Percentiles rank a stretch among this genome's conserved stretches.
These are phyloP conservation scores for Ophiodon elongatus DNA, from an alignment of 2,113 vertebrate genomes.

Conservation along the genomic window DNA sequence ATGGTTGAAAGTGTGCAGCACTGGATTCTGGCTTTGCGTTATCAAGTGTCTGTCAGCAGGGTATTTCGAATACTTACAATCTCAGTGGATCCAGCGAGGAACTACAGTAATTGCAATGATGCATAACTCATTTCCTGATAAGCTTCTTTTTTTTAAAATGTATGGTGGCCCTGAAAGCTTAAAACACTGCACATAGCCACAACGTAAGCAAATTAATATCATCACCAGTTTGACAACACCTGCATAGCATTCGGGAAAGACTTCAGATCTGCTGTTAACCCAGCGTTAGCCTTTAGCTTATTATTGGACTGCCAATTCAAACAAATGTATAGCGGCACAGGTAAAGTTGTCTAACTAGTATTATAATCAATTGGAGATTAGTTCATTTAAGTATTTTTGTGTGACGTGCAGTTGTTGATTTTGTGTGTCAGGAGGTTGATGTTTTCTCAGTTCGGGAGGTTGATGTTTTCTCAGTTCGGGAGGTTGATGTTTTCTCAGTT, in stretches of 20 bases:
- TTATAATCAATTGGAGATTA: neutral
- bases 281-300: neutral
- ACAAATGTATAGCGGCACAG: neutral
- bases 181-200: neutral
- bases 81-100: neutral
- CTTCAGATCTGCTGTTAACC: neutral
- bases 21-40: neutral
- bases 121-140: neutral
- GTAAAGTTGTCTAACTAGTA: too few relatives aligned
- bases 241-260: neutral
- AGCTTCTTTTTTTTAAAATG: neutral
- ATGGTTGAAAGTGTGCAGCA: neutral
- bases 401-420: too few relatives aligned
- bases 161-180: neutral
- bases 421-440: too few relatives aligned
- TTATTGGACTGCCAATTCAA: neutral
- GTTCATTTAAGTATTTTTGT: too few relatives aligned
- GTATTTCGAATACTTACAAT: neutral
- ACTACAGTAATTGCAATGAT: neutral
- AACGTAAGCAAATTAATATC: neutral
- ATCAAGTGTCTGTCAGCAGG: neutral
- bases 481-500: neutral
- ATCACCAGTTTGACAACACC: neutral
- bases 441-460: neutral
- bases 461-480: too few relatives aligned